These are phyloP conservation scores for Agrochola lychnidis DNA, from an alignment of 2,888 invertebrate species.

Conservation along the genomic window DNA sequence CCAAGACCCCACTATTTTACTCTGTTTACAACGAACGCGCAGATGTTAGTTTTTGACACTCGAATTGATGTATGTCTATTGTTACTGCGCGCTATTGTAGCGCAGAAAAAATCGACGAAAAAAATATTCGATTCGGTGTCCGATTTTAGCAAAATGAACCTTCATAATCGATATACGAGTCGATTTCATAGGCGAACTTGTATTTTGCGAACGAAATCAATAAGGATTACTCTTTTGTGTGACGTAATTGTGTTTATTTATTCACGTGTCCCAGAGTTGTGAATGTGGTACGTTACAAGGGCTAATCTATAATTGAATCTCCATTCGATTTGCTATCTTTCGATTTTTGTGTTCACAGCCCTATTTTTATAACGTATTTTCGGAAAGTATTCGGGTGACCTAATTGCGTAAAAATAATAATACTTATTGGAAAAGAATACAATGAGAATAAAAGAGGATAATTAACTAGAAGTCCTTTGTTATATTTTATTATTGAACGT, in stretches of 20 bases:
- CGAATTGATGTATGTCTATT: conserved; percentile 89
- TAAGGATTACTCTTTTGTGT: conserved; percentile 88
- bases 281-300: conserved; percentile 86
- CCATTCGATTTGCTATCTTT: conserved; percentile 86
- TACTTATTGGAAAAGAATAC: neutral
- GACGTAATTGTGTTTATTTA: conserved; percentile 90
- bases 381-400: conserved; percentile 40
- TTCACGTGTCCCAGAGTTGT: conserved; percentile 88
- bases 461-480: neutral
- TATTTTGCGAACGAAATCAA: conserved; percentile 85
- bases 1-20: conserved; percentile 82
- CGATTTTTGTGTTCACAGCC: conserved; percentile 78
- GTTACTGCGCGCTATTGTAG: conserved; percentile 83
- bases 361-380: conserved; percentile 66
- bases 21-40: conserved; percentile 88
- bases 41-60: conserved; percentile 91
- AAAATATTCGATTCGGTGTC: conserved; percentile 82
- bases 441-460: conserved; percentile 2
- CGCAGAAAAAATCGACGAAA: conserved; percentile 84
- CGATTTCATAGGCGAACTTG: conserved; percentile 78
- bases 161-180: conserved; percentile 77
- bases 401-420: conserved; percentile 45
- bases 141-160: conserved; percentile 83
- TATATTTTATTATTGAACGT: neutral
- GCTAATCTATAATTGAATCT: conserved; percentile 91